Percentiles rank a stretch among this genome's conserved stretches.
phyloP scores from a whole-genome alignment of 2,888 invertebrate genomes.

The Lasioglossum zephyrum region DNA sequence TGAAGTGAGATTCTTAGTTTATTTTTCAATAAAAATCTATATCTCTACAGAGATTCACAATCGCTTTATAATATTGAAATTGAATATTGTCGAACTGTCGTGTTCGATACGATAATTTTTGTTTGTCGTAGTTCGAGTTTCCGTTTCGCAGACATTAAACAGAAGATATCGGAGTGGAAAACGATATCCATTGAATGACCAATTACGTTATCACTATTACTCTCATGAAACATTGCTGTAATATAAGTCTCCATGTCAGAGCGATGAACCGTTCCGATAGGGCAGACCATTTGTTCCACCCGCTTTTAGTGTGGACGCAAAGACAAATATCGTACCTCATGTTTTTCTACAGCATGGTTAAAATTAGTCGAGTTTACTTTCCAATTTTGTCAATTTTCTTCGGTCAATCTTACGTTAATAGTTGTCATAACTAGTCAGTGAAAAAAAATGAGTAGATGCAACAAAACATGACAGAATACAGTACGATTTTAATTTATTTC shows the following conservation, averaged over 20 bases:
- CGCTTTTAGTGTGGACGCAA: neutral
- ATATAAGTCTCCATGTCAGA: neutral
- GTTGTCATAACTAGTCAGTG: too few species aligned
- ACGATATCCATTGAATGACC: slow-evolving; percentile 24
- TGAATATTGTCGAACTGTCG: neutral
- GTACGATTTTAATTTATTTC: too few species aligned
- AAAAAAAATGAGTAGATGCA: too few species aligned
- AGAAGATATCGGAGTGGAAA: slow-evolving; percentile 3
- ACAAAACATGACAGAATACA: too few species aligned
- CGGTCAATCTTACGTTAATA: too few species aligned
- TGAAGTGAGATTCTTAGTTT: neutral
- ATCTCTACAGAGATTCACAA: neutral
- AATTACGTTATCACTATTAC: slow-evolving; percentile 32
- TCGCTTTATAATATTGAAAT: neutral
- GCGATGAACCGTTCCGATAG: neutral
- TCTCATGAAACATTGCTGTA: slow-evolving; percentile 18
- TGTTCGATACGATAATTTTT: neutral
- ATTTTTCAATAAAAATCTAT: neutral
- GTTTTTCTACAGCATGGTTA: neutral
- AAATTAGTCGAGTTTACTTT: neutral
- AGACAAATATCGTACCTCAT: neutral
- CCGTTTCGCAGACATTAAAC: neutral
- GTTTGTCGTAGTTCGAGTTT: neutral
- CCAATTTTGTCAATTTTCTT: neutral
- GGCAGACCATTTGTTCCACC: neutral